These are phyloP conservation scores for Corythoichthys haematopterus DNA, from an alignment of 2,113 vertebrate species.

Conservation along the genomic window DNA sequence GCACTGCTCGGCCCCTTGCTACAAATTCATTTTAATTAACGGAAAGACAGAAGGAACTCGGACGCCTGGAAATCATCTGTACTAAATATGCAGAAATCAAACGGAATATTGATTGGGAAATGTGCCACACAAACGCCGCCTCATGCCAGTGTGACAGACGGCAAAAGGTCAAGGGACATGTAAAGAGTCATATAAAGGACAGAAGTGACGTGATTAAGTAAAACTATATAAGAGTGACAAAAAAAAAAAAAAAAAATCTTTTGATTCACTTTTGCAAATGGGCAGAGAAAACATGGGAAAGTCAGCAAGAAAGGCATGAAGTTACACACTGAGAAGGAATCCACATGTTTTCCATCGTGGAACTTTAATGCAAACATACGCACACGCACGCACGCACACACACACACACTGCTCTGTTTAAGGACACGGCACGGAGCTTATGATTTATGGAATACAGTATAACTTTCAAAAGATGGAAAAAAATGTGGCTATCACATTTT, in stretches of 20 bases:
- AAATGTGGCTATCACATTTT: background rate
- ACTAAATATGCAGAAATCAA: slow-evolving; percentile 60
- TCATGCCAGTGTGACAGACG: slow-evolving; percentile 8
- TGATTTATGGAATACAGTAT: slow-evolving; percentile 3
- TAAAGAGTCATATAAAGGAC: background rate
- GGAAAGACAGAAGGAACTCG: slow-evolving; percentile 70
- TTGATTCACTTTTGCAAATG: background rate
- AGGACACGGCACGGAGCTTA: slow-evolving; percentile 16
- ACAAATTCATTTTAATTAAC: slow-evolving; percentile 75
- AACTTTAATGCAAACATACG: background rate
- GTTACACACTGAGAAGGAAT: slow-evolving; percentile 39
- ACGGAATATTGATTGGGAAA: slow-evolving; percentile 45
- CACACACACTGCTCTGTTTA: slow-evolving; percentile 23
- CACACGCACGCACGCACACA: background rate
- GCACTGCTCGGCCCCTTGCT: slow-evolving; percentile 21
- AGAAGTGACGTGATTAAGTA: background rate
- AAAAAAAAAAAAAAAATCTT: background rate
- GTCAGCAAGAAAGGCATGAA: slow-evolving; percentile 37
- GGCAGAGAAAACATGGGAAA: background rate
- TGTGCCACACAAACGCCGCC: background rate
- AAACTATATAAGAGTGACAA: background rate
- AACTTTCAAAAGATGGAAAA: background rate
- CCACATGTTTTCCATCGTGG: slow-evolving; percentile 32
- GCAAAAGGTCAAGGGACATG: slow-evolving; percentile 13
- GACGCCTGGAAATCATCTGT: slow-evolving; percentile 56